Conservation (phyloP, 2,888 invertebrate genomes). For the Plagodis dolabraria region DNA sequence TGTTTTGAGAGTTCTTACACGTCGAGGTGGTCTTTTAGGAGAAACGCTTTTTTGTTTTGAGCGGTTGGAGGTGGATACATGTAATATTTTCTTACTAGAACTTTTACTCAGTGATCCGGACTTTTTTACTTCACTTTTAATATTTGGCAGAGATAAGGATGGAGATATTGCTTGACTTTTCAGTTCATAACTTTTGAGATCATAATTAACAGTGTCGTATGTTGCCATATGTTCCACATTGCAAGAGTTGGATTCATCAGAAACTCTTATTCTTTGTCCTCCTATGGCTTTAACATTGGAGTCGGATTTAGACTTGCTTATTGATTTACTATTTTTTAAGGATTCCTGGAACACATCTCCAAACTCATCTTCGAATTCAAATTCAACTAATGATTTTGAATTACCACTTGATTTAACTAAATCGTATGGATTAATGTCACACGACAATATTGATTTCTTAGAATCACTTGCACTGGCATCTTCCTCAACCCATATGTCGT, state of each 20-base stretch:
- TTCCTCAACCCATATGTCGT: conserved; percentile 78
- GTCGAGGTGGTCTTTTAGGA: conserved; percentile 87
- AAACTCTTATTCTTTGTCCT: conserved; percentile 88
- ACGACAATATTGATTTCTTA: conserved; percentile 91
- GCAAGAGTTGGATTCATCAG: conserved; percentile 80
- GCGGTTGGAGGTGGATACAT: conserved; percentile 60
- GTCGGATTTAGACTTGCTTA: conserved; percentile 71
- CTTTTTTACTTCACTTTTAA: conserved; percentile 75
- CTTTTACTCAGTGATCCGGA: conserved; percentile 63
- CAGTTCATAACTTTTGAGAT: conserved; percentile 74
- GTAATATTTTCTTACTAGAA: conserved; percentile 66
- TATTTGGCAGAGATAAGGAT: conserved; percentile 72
- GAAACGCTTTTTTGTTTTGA: conserved; percentile 80
- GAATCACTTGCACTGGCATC: conserved; percentile 59
- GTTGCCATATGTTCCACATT: conserved; percentile 67
- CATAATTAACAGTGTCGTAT: conserved; percentile 79
- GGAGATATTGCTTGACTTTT: conserved; percentile 66
- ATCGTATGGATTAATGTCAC: conserved; percentile 94
- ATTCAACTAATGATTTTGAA: conserved; percentile 77
- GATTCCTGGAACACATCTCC: conserved; percentile 72
- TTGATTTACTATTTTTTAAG: conserved; percentile 59
- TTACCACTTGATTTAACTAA: conserved; percentile 86
- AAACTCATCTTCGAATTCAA: conserved; percentile 82
- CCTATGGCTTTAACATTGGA: conserved; percentile 87
- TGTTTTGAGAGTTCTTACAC: conserved; percentile 75